Percentiles rank a stretch among this genome's conserved stretches.
phyloP scores from a whole-genome alignment of 2,888 invertebrate species.

The Amphipoea lucens region DNA sequence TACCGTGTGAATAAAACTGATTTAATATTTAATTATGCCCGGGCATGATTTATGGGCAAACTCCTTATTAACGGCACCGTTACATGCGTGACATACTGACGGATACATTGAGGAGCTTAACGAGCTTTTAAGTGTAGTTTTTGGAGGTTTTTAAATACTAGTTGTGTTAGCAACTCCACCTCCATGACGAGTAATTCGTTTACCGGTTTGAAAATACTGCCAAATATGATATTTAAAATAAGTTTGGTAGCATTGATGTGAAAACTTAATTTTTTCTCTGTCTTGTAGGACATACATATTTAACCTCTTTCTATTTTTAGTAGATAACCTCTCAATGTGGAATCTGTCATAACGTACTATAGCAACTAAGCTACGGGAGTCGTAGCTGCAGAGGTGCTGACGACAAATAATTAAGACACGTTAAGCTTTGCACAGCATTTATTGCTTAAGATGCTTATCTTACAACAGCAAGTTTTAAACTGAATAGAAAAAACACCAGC shows the following conservation, averaged over 20 bases:
- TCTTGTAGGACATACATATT: background rate
- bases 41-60: conserved; percentile 74
- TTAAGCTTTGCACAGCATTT: no score
- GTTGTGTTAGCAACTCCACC: background rate
- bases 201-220: background rate
- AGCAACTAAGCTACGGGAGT: no score
- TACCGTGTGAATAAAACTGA: conserved; percentile 81
- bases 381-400: no score
- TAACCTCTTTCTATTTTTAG: no score
- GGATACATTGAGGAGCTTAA: conserved; percentile 29
- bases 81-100: conserved; percentile 61
- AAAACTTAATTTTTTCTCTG: background rate
- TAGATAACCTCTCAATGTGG: no score
- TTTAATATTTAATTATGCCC: conserved; percentile 81
- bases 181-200: background rate
- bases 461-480: no score
- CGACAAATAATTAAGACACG: no score
- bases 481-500: no score
- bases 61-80: conserved; percentile 74
- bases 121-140: conserved; percentile 37
- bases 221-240: background rate
- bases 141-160: conserved; percentile 26
- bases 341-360: no score
- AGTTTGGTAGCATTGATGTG: background rate
- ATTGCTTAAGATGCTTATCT: no score